Conservation (phyloP, 2,888 invertebrate genomes). For the Caenorhabditis becei region DNA sequence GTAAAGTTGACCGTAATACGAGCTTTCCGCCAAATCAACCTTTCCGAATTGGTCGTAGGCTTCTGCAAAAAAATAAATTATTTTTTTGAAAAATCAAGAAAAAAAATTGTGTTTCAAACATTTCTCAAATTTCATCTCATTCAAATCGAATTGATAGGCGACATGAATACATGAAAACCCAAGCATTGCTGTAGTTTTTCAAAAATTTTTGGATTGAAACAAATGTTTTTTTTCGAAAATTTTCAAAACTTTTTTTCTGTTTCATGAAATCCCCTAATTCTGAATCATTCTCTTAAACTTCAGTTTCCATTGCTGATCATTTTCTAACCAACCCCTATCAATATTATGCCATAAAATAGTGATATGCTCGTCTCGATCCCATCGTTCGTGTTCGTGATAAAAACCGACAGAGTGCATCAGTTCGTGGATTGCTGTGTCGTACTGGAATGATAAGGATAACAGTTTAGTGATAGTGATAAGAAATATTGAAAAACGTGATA, state of each 20-base stretch:
- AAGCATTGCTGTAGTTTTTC: too few relatives aligned
- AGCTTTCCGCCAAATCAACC: conserved; percentile 80
- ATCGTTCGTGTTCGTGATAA: conserved; percentile 81
- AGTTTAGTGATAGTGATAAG: neutral
- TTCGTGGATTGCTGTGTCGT: conserved; percentile 82
- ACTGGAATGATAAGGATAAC: conserved; percentile 55
- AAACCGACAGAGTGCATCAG: conserved; percentile 81
- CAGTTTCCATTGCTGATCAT: neutral
- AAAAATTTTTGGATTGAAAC: too few relatives aligned
- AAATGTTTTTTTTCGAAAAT: too few relatives aligned
- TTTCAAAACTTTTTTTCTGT: too few relatives aligned
- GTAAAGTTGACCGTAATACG: conserved; percentile 80
- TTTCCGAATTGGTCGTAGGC: conserved; percentile 82
- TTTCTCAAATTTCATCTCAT: neutral
- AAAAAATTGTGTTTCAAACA: neutral
- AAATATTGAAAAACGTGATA: neutral
- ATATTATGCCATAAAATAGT: conserved; percentile 81
- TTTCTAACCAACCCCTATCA: conserved; percentile 73
- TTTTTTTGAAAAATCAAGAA: neutral
- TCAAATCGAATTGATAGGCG: too few relatives aligned
- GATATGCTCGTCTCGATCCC: conserved; percentile 81
- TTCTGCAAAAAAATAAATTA: conserved; percentile 68
- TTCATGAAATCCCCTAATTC: too few relatives aligned
- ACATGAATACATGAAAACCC: too few relatives aligned
- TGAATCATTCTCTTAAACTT: too few relatives aligned